Base-by-base conservation (phyloP, 2,888 invertebrate genomes). In the Toxonevra muliebris region DNA sequence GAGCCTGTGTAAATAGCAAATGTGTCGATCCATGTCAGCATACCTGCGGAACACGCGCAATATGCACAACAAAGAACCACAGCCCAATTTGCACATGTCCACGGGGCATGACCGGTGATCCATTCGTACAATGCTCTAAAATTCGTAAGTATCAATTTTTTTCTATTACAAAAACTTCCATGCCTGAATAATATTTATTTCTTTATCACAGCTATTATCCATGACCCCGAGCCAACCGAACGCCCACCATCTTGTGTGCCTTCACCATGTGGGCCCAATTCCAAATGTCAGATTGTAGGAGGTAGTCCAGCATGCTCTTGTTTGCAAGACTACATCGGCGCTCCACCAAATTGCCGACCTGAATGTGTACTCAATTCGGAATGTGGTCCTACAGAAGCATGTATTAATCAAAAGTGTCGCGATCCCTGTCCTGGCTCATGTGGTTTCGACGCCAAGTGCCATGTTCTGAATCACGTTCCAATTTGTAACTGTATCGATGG, bases 1-100 rank as follows among this genome's bases (percentile, higher is more conserved):
- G 91, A 75, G 94, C 95, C 17, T 96, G 96, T 76, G 88, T 94
- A 48, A 93, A 93, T 82, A 92, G 92, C 77, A 92, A 91, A 85
- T 96, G 96, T 81, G 89, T 91, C 11, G 94, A 96, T 86, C 95
- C 96, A 50, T 96, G 96, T 78, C 91, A 92, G 13, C 92, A 93
- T 74, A 93, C 93, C 0, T 95, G 95, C 81, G 95, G 95, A n/a
- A 87, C 93, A 61, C 90, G 92, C 76, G 94, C 95, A 1, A 90
- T 92, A 74, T 96, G 96, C 79, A 89, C 90, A 59, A 92, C 92
- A 0, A 91, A 91, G 80, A 94, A 94, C 82, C 95, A 95, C 82
- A 94, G 92, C 78, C 94, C 95, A 3, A 93, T 94, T 71, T 96
- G 96, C 79, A 92, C 93, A 4, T 96, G 96, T 76, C 92, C 93